Conservation (phyloP, 2,888 invertebrate genomes). For the Athrips mouffetella region DNA sequence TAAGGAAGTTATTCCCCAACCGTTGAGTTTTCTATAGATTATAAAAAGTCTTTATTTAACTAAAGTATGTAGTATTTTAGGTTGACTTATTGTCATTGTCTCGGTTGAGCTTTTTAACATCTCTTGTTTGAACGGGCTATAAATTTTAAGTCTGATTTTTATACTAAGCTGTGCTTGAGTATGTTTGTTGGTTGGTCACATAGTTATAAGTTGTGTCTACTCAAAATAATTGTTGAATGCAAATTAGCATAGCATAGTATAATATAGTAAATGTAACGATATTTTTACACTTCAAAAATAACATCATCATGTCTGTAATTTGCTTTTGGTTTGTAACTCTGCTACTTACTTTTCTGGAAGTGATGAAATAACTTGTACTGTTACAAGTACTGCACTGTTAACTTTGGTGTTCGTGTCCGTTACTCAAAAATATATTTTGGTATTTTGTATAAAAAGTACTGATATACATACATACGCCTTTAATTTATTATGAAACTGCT, state of each 20-base stretch:
- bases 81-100: slow-evolving; percentile 46
- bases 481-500: too few species aligned
- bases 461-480: too few species aligned
- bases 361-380: slow-evolving; percentile 28
- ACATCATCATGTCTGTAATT: slow-evolving; percentile 20
- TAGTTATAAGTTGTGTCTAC: slow-evolving; percentile 50
- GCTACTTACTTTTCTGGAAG: slow-evolving; percentile 24
- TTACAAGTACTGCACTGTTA: slow-evolving; percentile 31
- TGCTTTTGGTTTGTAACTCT: slow-evolving; percentile 23
- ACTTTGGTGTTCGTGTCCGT: slow-evolving; percentile 48
- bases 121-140: slow-evolving; percentile 32
- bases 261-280: slow-evolving; percentile 18
- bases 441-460: slow-evolving; percentile 62
- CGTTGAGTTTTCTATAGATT: slow-evolving; percentile 28
- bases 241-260: slow-evolving; percentile 21
- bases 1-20: slow-evolving; percentile 5
- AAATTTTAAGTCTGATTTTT: slow-evolving; percentile 67
- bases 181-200: slow-evolving; percentile 50
- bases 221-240: slow-evolving; percentile 21
- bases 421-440: slow-evolving; percentile 53
- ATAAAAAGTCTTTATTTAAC: slow-evolving; percentile 49
- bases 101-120: slow-evolving; percentile 21
- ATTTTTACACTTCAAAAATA: slow-evolving; percentile 26
- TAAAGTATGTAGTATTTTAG: slow-evolving; percentile 47
- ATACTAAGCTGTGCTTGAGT: slow-evolving; percentile 51